Base-by-base conservation (phyloP, 1,140 invertebrate genomes). In the Oppia nitens region DNA sequence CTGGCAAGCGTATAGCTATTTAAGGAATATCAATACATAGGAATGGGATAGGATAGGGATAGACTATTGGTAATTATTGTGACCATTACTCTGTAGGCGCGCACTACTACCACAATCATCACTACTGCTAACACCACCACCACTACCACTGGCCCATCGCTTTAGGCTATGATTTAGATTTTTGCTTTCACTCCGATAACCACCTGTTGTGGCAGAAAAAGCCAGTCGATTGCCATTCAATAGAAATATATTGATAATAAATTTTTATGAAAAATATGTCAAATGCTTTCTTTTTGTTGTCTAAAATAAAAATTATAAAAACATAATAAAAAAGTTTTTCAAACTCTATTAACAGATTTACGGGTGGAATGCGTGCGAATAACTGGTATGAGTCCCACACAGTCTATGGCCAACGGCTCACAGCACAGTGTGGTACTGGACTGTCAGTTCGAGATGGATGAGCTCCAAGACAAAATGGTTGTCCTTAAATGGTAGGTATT, bases 361-460 rank as follows among this genome's bases (percentile, higher is more conserved):
- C 21, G 24, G 12, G 26, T 59, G 25, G 20, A 59, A 27, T 26
- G 26, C n/a, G 53, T 54, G 23, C 59, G 47, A 29, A 60, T 60
- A 28, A 60, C 45, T 21, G 28, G 25, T 17, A 47, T 60, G 23
- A 60, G 53, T 27, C 25, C 24, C 1, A 24, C 53, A 27, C 23
- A 55, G 24, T 20, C 47, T 17, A 45, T 60, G 40, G 40, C 29
- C 21, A 51, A 21, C 26, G 53, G 59, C 45, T 25, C 40, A 6
- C 32, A 52, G 11, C 24, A 28, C 6, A 21, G 20, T 20, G 59
- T 60, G 12, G 40, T 60, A n/a, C 40, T 60, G 14, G 59, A 60
- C 26, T 60, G 59, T 52, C 28, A 60, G 20, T 60, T 60, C 21
- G 25, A 20, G 14, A 28, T 50, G n/a, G 53, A 32, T 17, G n/a